A percentile compares a stretch with the other conserved stretches of the same genome.
Conservation (phyloP, 2,113 vertebrate species). For the Nerophis ophidion region DNA sequence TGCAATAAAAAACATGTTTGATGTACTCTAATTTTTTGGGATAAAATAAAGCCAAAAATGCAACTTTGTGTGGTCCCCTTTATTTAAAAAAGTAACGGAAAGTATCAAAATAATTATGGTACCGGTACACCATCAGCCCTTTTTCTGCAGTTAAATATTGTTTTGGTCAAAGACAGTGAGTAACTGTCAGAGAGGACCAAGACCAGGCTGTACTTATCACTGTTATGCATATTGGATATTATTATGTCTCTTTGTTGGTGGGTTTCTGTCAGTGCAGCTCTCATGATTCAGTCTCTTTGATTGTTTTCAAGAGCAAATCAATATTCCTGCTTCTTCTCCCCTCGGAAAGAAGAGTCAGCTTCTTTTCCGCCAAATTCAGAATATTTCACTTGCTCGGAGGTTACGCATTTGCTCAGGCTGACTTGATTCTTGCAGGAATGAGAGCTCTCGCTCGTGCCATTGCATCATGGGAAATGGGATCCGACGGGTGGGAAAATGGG, state of each 20-base stretch:
- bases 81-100: too few species aligned
- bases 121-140: background rate
- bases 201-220: conserved; percentile 23
- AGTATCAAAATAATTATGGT: too few species aligned
- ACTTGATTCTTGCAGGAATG: background rate
- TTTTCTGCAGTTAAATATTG: conserved; percentile 29
- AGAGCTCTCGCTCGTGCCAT: conserved; percentile 8
- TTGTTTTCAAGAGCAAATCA: background rate
- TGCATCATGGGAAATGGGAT: conserved; percentile 29
- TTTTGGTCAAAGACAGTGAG: conserved; percentile 16
- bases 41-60: too few species aligned
- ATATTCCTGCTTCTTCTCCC: background rate
- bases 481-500: conserved; percentile 22
- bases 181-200: conserved; percentile 17
- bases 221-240: conserved; percentile 1
- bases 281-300: background rate
- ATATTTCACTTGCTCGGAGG: too few species aligned
- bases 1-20: too few species aligned
- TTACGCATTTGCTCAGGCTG: background rate
- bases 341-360: background rate
- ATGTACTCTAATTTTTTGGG: too few species aligned
- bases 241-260: conserved; percentile 2
- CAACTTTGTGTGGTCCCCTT: too few species aligned
- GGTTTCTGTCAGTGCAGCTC: conserved; percentile 3
- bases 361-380: background rate